These are phyloP conservation scores for Ceratosolen solmsi DNA, from an alignment of 1,140 invertebrate species.

Conservation along the genomic window DNA sequence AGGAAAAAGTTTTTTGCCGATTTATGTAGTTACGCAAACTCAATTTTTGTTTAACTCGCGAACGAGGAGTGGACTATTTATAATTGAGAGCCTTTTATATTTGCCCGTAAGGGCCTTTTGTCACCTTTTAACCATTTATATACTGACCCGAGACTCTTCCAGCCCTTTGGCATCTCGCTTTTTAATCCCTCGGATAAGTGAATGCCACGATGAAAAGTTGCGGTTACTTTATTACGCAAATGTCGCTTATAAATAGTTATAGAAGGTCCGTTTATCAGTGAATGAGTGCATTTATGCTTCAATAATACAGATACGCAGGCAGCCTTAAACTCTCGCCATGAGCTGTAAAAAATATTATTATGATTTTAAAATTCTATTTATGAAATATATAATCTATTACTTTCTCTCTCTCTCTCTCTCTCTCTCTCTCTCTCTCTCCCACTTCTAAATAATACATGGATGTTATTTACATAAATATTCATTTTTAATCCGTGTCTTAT, in stretches of 20 bases:
- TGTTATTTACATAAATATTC: constrained; percentile 20
- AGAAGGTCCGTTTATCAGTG: background rate
- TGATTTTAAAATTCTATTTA: background rate
- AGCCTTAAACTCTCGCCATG: too few species aligned
- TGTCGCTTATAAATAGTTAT: background rate
- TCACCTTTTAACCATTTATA: too few species aligned
- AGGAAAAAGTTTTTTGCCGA: background rate
- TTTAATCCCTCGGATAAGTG: background rate
- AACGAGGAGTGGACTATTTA: too few species aligned
- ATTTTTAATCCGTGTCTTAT: background rate
- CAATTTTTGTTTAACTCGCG: background rate
- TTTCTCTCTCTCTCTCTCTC: background rate
- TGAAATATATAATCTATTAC: constrained; percentile 3
- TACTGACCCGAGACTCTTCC: too few species aligned
- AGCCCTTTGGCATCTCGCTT: too few species aligned
- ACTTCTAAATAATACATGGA: too few species aligned
- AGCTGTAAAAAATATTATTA: background rate
- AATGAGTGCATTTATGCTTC: background rate
- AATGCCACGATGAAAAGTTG: background rate
- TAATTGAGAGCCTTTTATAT: too few species aligned
- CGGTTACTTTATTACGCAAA: background rate
- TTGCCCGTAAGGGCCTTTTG: too few species aligned
- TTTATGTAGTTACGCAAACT: background rate
- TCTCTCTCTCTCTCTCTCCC: background rate
- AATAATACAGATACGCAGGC: background rate